phyloP scores from a whole-genome alignment of 2,888 invertebrate genomes.

The Hydroisotoma schaefferi region DNA sequence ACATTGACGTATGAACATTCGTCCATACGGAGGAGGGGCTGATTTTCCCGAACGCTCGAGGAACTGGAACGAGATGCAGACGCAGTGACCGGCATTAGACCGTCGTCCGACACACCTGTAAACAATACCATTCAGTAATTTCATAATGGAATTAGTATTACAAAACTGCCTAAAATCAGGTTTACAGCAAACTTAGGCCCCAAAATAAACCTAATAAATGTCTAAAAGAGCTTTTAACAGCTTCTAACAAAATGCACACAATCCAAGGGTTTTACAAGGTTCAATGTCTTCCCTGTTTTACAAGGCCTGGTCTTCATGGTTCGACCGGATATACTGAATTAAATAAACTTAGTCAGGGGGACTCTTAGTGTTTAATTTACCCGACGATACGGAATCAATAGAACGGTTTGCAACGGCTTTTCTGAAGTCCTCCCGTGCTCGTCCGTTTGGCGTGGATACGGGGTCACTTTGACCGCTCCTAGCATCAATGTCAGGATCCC shows the following conservation, averaged over 20 bases:
- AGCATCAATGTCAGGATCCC: not conserved
- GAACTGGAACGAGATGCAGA: conserved; percentile 16
- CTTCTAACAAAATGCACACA: too few species aligned
- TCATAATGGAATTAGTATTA: too few species aligned
- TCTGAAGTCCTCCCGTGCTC: conserved; percentile 1
- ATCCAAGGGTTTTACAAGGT: too few species aligned
- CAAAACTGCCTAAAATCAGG: too few species aligned
- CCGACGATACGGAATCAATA: conserved; percentile 18
- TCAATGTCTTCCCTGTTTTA: not conserved
- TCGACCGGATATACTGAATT: too few species aligned
- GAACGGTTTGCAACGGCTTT: not conserved
- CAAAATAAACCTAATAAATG: too few species aligned
- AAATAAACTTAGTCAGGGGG: too few species aligned
- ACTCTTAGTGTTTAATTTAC: too few species aligned
- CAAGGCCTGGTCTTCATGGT: too few species aligned
- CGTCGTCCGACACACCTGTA: conserved; percentile 43
- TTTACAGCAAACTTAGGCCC: too few species aligned
- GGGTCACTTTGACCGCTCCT: not conserved
- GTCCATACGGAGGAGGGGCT: conserved; percentile 81
- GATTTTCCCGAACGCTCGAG: conserved; percentile 82
- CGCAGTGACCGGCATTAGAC: conserved; percentile 29
- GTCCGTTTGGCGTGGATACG: not conserved
- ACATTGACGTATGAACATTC: conserved; percentile 71
- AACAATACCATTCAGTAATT: not conserved
- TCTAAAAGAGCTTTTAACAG: too few species aligned